A percentile compares a stretch with the other conserved stretches of the same genome.
Conservation (phyloP, 30 jellyfish, hydroid and myxozoan species). For the Morbakka virulenta region DNA sequence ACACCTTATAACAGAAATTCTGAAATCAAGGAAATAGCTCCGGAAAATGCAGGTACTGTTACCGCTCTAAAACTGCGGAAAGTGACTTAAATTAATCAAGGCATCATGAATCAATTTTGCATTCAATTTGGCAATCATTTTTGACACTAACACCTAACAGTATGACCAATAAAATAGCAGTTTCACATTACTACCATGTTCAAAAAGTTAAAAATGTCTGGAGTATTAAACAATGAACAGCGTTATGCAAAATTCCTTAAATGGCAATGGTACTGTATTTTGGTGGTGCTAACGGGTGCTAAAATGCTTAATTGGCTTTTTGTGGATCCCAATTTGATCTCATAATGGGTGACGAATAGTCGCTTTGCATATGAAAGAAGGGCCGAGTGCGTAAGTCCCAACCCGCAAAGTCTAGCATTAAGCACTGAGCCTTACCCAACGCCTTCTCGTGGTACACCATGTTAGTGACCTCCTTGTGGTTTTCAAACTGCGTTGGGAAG, state of each 20-base stretch:
- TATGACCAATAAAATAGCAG: slow-evolving; percentile 34
- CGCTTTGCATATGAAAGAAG: too few relatives aligned
- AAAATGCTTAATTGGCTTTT: too few relatives aligned
- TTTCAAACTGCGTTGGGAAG: too few relatives aligned
- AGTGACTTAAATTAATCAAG: slow-evolving; percentile 24
- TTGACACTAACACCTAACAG: slow-evolving; percentile 33
- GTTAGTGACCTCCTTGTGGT: too few relatives aligned
- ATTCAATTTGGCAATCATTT: too few relatives aligned
- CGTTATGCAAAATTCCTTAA: slow-evolving; percentile 29
- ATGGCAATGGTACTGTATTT: slow-evolving; percentile 52
- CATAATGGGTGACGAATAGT: too few relatives aligned
- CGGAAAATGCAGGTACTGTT: slow-evolving; percentile 14
- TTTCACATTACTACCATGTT: slow-evolving; percentile 38
- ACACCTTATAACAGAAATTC: slow-evolving; percentile 2
- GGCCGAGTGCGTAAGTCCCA: too few relatives aligned
- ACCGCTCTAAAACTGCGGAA: slow-evolving; percentile 30
- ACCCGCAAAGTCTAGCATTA: too few relatives aligned
- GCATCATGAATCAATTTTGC: slow-evolving; percentile 18
- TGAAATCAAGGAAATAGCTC: slow-evolving; percentile 1
- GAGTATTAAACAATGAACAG: slow-evolving; percentile 19
- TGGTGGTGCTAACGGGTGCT: too few relatives aligned
- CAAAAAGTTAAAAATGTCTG: slow-evolving; percentile 14
- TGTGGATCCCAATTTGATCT: too few relatives aligned
- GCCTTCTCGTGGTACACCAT: too few relatives aligned
- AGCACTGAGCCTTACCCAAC: too few relatives aligned